Base-by-base conservation (phyloP, 2,113 vertebrate genomes). In the Pseudorectes ferrugineus region DNA sequence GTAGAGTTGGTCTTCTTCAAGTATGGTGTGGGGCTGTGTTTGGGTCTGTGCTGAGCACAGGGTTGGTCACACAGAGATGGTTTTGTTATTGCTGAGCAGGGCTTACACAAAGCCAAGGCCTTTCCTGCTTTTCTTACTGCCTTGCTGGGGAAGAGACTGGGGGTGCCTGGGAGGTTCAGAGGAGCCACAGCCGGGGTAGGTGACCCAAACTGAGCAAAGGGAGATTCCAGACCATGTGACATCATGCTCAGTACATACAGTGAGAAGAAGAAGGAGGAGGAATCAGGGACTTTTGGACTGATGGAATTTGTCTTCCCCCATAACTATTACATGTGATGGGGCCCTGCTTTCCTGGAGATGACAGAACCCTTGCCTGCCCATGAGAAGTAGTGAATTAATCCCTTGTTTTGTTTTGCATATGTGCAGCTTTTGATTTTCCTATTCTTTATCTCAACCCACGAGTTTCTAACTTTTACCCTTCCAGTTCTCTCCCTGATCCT, bases 171-270 rank as follows among this genome's bases (percentile, higher is more conserved):
- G 18, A 3, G 5, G 4, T 0, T 73, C 40, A 11, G 28, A 46
- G 23, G 28, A n/a, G 40, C 23, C 40, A 46, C n/a, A 84, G 23
- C 40, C n/a, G 3, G 40, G 81, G 40, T 9, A 55, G 70, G 59
- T 20, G 49, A 55, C 49, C 49, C 59, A 3, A 33, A 19, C 7
- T 40, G 58, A 19, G n/a, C 68, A 55, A 23, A 65, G 10, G 42
- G 29, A 55, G 5, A 57, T 16, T 13, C 29, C 70, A 74, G 20
- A 48, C 35, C 10, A 0, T 16, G 20, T 8, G 24, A 12, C 8
- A 49, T 15, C 25, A 7, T 48, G 35, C 10, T 48, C 35, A 13
- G 42, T 16, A 0, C 2, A 4, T 40, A 1, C 10, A 3, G 2
- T 28, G 24, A 0, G 1, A 4, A 19, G 11, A 23, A 62, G 11